A percentile compares a stretch with the other conserved stretches of the same genome.
Conservation (phyloP, 2,113 vertebrate species). For the Oophaga pumilio region DNA sequence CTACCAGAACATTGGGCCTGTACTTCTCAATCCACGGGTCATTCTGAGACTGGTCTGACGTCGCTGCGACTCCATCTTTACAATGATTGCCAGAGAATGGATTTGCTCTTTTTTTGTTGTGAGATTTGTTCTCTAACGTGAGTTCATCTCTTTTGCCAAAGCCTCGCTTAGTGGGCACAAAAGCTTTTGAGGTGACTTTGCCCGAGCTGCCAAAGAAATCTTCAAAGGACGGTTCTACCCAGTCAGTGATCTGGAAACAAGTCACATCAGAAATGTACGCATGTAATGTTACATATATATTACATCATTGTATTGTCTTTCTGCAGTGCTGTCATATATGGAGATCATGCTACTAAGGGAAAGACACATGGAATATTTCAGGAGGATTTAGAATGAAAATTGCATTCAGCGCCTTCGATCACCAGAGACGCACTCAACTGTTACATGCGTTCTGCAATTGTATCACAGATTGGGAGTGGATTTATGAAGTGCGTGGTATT, state of each 20-base stretch:
- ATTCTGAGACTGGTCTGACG: conserved; percentile 62
- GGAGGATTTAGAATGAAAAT: too few relatives aligned
- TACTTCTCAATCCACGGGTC: conserved; percentile 90
- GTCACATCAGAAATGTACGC: neutral
- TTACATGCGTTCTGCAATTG: too few relatives aligned
- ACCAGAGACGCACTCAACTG: too few relatives aligned
- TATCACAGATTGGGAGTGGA: too few relatives aligned
- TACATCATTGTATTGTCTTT: neutral
- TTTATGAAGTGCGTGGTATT: too few relatives aligned
- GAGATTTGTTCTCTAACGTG: conserved; percentile 60
- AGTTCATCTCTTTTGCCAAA: conserved; percentile 60
- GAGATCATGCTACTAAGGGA: too few relatives aligned
- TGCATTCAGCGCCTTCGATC: too few relatives aligned
- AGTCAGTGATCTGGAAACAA: conserved; percentile 69
- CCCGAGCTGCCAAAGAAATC: conserved; percentile 68
- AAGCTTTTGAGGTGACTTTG: conserved; percentile 55
- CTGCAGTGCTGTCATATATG: neutral
- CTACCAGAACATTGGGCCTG: conserved; percentile 81
- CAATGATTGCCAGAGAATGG: conserved; percentile 36
- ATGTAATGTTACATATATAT: neutral
- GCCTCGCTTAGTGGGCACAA: conserved; percentile 57
- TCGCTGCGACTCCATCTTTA: conserved; percentile 53
- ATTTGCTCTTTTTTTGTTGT: conserved; percentile 72
- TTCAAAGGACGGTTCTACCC: conserved; percentile 81
- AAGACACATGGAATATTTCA: too few relatives aligned